Evolutionary conservation across 2,888 invertebrate genomes (phyloP).

Genomic region (Latrodectus elegans): DNA sequence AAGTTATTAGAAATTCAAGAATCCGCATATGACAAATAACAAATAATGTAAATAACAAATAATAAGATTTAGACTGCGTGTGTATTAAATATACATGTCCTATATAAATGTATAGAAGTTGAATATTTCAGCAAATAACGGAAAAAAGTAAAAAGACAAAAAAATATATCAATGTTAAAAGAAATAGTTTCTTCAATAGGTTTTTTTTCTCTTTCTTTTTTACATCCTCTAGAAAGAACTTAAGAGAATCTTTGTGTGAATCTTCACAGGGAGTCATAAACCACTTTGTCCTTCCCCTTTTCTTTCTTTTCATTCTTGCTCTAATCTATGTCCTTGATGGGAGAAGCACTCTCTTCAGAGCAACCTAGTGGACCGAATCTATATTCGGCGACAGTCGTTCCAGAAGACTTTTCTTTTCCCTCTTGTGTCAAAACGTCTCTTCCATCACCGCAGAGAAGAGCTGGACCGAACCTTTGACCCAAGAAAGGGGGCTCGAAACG

Average conservation of each 20-base stretch:
- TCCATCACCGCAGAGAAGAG: constrained; percentile 6
- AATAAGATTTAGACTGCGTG: too few species aligned
- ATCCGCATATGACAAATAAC: too few species aligned
- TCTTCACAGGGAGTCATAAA: background rate
- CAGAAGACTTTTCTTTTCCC: background rate
- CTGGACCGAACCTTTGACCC: constrained; percentile 26
- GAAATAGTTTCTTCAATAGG: too few species aligned
- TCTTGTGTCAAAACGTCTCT: constrained; percentile 12
- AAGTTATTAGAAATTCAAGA: too few species aligned
- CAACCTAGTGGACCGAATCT: background rate
- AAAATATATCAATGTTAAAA: too few species aligned
- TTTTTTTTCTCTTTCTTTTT: too few species aligned
- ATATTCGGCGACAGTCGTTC: constrained; percentile 8
- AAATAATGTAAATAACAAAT: too few species aligned
- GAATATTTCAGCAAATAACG: too few species aligned
- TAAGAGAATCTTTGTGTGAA: background rate
- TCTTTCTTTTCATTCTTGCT: background rate
- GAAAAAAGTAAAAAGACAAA: too few species aligned
- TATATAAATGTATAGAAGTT: too few species aligned
- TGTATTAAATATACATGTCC: too few species aligned
- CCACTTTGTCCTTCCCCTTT: background rate
- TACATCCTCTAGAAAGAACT: too few species aligned
- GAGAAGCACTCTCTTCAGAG: background rate
- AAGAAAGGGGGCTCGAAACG: constrained; percentile 5
- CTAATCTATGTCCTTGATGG: constrained; percentile 2